Base-by-base conservation (phyloP, 2,113 vertebrate species). In the Holacanthus passer region DNA sequence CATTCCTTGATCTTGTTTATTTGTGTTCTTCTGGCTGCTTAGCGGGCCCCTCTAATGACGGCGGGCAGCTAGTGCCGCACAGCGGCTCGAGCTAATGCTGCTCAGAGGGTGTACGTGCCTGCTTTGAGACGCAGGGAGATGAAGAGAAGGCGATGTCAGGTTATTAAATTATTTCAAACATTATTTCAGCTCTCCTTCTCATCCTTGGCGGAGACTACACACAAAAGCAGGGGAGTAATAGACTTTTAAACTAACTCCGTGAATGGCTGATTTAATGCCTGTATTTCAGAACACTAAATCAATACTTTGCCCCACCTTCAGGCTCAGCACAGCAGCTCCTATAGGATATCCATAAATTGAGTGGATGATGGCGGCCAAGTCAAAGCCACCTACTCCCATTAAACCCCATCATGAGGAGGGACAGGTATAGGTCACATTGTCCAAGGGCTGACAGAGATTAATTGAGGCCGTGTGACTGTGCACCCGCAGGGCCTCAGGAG, bases 331-430 rank as follows among this genome's bases (percentile, higher is more conserved):
- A 45, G 63, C 84, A 24, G 71, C 83, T 67, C 63, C 82, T 79
- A 86, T 79, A 85, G 90, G 82, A 87, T 81, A 89, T 89, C 89
- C 81, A 93, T 93, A 91, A 82, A 92, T 93, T 80, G 85, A 93
- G 81, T 68, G 43, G 66, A 73, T 66, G 82, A 81, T 79, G 69
- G 79, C 73, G 52, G 81, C 71, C 70, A 70, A 88, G 86, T 86
- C 74, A 83, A 82, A 92, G 79, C 85, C 83, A 83, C 85, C 77
- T 60, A 72, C 81, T 81, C 77, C 82, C 83, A 73, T 85, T 84
- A 86, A 84, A 73, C 73, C 71, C 82, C 60, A 87, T 91, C 80
- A 90, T 73, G 81, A 87, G 81, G 74, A 77, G 79, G 85, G 89
- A 87, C 89, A 84, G 87, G 84, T 74, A 87, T 83, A 88, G 91